Conservation (phyloP, 2,888 invertebrate genomes). For the Pardosa pseudoannulata region DNA sequence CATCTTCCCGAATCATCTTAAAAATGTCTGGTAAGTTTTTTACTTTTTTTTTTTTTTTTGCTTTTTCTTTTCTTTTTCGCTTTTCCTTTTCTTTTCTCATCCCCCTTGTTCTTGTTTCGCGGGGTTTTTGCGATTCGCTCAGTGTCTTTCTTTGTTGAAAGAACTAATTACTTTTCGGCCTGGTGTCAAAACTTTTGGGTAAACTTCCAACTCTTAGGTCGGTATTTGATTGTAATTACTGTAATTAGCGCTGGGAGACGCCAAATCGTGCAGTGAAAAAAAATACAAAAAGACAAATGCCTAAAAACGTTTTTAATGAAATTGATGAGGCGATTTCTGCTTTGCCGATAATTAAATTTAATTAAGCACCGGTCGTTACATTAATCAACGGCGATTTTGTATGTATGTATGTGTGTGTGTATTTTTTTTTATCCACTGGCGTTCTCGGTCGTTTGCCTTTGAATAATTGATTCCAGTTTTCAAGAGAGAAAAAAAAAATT, state of each 20-base stretch:
- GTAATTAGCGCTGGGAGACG: slow-evolving; percentile 60
- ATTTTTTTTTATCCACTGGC: background rate
- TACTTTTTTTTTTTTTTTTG: too few relatives aligned
- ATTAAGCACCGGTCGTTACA: slow-evolving; percentile 71
- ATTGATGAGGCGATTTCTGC: slow-evolving; percentile 69
- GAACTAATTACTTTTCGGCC: slow-evolving; percentile 66
- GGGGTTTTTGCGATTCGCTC: slow-evolving; percentile 19
- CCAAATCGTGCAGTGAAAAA: slow-evolving; percentile 47
- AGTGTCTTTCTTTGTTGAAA: slow-evolving; percentile 33
- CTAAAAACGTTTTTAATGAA: slow-evolving; percentile 72
- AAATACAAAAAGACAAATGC: slow-evolving; percentile 59
- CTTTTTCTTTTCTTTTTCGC: too few relatives aligned
- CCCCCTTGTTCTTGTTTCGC: slow-evolving; percentile 6
- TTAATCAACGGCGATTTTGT: slow-evolving; percentile 64
- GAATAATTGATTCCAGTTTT: slow-evolving; percentile 63
- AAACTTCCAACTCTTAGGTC: slow-evolving; percentile 63
- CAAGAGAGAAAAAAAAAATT: slow-evolving; percentile 51
- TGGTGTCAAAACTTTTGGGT: slow-evolving; percentile 70
- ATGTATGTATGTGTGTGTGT: slow-evolving; percentile 22
- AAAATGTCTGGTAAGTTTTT: slow-evolving; percentile 41
- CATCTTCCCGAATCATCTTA: slow-evolving; percentile 37
- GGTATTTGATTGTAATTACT: slow-evolving; percentile 71
- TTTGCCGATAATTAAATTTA: slow-evolving; percentile 70
- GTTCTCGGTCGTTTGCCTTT: slow-evolving; percentile 31
- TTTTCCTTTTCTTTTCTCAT: too few relatives aligned